These are phyloP conservation scores for Myanophis thanlyinensis DNA, from an alignment of 2,113 vertebrate genomes.

Conservation along the genomic window DNA sequence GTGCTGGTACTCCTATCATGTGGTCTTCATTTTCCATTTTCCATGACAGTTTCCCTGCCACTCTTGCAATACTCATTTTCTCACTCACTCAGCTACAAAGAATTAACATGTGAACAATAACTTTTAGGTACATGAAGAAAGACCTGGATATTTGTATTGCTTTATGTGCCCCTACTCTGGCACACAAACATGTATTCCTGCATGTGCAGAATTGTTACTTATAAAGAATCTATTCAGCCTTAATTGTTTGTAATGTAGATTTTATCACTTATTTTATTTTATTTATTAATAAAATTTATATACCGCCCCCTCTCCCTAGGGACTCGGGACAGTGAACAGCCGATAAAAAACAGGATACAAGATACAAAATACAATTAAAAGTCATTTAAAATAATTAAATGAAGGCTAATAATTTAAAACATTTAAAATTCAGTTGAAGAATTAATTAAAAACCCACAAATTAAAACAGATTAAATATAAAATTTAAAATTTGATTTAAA, in stretches of 20 bases:
- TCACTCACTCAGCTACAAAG: neutral
- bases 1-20: neutral
- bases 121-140: neutral
- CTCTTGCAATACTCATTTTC: neutral
- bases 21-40: neutral
- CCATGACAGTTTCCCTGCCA: neutral
- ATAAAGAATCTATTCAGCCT: neutral
- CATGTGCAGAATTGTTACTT: neutral
- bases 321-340: too few species aligned
- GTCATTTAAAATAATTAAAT: too few species aligned
- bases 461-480: too few species aligned
- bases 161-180: neutral
- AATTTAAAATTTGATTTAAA: too few species aligned
- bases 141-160: neutral
- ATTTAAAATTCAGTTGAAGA: too few species aligned
- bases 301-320: too few species aligned
- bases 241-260: neutral
- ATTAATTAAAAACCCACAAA: too few species aligned
- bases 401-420: too few species aligned
- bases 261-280: neutral
- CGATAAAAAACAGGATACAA: too few species aligned
- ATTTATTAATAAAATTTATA: too few species aligned
- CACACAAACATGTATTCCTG: neutral
- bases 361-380: too few species aligned
- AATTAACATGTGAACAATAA: neutral